Evolutionary conservation across 92 coral and sea anemone species (phyloP).

Genomic region (Ricordea florida): DNA sequence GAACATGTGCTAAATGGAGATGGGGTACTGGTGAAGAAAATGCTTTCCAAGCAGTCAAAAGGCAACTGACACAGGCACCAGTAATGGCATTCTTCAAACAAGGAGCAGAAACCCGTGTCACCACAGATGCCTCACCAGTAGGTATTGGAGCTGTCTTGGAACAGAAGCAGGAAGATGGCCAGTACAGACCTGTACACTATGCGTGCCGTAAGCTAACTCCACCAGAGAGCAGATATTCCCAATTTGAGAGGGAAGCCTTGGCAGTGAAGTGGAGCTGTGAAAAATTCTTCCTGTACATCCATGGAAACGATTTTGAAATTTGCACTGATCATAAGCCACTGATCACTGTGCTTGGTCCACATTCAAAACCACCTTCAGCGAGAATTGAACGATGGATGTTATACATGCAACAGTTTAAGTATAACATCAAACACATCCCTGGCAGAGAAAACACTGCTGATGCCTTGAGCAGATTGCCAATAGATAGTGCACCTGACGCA

Average conservation of each 20-base stretch:
- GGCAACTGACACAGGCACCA: slow-evolving; percentile 38
- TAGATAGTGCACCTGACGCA: too few species aligned
- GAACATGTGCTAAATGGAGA: slow-evolving; percentile 8
- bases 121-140: slow-evolving; percentile 70
- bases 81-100: slow-evolving; percentile 64
- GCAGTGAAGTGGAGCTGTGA: slow-evolving; percentile 65
- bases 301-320: slow-evolving; percentile 21
- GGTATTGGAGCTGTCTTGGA: slow-evolving; percentile 68
- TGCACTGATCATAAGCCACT: slow-evolving; percentile 63
- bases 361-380: slow-evolving; percentile 56
- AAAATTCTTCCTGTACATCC: slow-evolving; percentile 46
- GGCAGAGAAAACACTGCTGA: not conserved
- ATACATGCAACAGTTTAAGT: slow-evolving; percentile 48
- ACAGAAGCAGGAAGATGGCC: slow-evolving; percentile 58
- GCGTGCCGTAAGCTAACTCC: slow-evolving; percentile 68
- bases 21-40: slow-evolving; percentile 46
- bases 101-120: slow-evolving; percentile 49
- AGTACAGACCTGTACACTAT: slow-evolving; percentile 64
- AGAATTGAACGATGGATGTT: slow-evolving; percentile 55
- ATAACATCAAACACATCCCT: slow-evolving; percentile 32
- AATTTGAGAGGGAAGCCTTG: slow-evolving; percentile 67
- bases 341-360: slow-evolving; percentile 50
- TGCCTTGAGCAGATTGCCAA: too few species aligned
- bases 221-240: slow-evolving; percentile 64
- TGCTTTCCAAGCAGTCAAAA: slow-evolving; percentile 44